Conservation (phyloP, 2,113 vertebrate genomes). For the Danionella cerebrum region DNA sequence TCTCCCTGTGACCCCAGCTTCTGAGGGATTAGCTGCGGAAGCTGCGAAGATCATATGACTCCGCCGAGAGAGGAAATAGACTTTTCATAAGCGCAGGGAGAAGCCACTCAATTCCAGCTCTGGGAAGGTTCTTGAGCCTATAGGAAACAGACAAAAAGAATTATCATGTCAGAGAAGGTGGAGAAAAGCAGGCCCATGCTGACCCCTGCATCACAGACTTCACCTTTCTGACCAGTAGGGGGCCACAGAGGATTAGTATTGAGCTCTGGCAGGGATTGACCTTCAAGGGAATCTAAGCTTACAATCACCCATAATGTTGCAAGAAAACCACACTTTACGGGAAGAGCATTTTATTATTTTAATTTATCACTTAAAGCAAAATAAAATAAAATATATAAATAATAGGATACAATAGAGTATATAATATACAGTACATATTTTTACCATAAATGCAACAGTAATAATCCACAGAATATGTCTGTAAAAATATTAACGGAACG, state of each 20-base stretch:
- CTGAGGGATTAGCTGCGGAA: conserved; percentile 40
- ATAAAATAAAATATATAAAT: too few relatives aligned
- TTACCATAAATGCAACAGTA: too few relatives aligned
- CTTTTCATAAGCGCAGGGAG: conserved; percentile 10
- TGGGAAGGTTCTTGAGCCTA: conserved; percentile 12
- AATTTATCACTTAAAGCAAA: too few relatives aligned
- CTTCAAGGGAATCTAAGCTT: conserved; percentile 11
- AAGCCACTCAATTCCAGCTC: conserved; percentile 1
- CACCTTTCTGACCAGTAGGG: conserved; percentile 69
- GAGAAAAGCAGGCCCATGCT: conserved; percentile 21
- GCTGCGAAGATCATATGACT: conserved; percentile 20
- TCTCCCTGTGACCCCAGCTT: conserved; percentile 31
- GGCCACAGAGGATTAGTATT: conserved; percentile 74
- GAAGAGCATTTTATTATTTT: too few relatives aligned
- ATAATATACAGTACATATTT: too few relatives aligned
- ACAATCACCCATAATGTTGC: background rate
- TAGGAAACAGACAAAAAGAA: background rate
- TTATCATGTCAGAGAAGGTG: conserved; percentile 51
- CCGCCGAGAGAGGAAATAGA: conserved; percentile 16
- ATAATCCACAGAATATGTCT: too few relatives aligned
- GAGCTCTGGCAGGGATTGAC: conserved; percentile 66
- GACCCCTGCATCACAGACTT: background rate
- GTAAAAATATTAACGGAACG: too few relatives aligned
- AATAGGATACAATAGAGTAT: too few relatives aligned
- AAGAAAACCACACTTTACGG: background rate